A percentile compares a stretch with the other conserved stretches of the same genome.
Evolutionary conservation across 1,140 invertebrate species (phyloP).

Genomic region (Nylanderia fulva): DNA sequence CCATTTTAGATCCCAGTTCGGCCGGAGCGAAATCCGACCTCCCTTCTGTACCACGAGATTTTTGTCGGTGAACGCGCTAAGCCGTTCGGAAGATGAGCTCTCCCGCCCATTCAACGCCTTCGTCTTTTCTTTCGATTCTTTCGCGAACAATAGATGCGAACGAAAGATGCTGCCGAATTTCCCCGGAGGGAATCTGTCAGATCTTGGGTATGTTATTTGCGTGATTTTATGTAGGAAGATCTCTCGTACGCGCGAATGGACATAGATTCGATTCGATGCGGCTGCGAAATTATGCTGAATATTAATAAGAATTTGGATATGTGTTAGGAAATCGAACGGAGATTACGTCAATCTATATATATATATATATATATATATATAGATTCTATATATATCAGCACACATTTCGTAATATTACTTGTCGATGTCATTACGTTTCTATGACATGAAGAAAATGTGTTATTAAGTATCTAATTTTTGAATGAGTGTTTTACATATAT

Average conservation of each 20-base stretch:
- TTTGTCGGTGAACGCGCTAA: slow-evolving; percentile 38
- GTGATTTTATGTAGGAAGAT: slow-evolving; percentile 24
- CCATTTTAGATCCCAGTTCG: slow-evolving; percentile 46
- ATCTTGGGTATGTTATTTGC: neutral
- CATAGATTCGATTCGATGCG: slow-evolving; percentile 23
- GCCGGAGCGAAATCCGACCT: neutral
- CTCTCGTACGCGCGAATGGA: neutral
- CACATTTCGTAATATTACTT: neutral
- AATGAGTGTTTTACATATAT: neutral
- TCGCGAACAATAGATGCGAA: slow-evolving; percentile 41
- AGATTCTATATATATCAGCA: no score
- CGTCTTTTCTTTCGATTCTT: slow-evolving; percentile 47
- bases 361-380: no score
- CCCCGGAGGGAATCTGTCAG: slow-evolving; percentile 10
- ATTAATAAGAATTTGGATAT: neutral
- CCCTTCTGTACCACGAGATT: slow-evolving; percentile 16
- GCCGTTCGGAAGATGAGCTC: slow-evolving; percentile 48
- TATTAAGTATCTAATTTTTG: slow-evolving; percentile 12
- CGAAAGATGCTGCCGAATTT: slow-evolving; percentile 36
- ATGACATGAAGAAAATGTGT: neutral
- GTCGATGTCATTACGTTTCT: slow-evolving; percentile 2
- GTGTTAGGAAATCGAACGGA: slow-evolving; percentile 6
- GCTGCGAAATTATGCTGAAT: slow-evolving; percentile 34
- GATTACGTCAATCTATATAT: neutral
- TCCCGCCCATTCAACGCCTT: slow-evolving; percentile 42